Evolutionary conservation across 1,140 invertebrate species (phyloP).

Genomic region (Calephelis nemesis): DNA sequence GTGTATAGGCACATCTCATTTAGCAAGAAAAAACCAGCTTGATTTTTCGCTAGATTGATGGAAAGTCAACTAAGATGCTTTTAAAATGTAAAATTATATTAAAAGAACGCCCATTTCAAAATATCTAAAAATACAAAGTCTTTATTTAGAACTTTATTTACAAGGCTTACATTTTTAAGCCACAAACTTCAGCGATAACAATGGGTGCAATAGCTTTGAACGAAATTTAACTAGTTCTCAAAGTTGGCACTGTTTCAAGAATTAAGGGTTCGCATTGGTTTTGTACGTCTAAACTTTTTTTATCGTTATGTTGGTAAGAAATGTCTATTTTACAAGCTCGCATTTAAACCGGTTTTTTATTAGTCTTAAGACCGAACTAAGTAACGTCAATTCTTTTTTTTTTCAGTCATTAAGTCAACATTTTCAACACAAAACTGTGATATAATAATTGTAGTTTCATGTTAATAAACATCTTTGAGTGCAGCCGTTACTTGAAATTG

Average conservation of each 20-base stretch:
- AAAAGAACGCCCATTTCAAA: too few species aligned
- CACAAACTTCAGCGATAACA: conserved; percentile 31
- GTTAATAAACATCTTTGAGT: too few species aligned
- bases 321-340: neutral
- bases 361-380: neutral
- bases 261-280: conserved; percentile 30
- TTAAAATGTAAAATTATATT: too few species aligned
- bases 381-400: too few species aligned
- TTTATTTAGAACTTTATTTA: conserved; percentile 20
- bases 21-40: too few species aligned
- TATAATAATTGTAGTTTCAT: too few species aligned
- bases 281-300: conserved; percentile 22
- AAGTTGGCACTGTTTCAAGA: conserved; percentile 36
- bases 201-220: conserved; percentile 35
- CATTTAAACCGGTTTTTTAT: neutral
- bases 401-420: too few species aligned
- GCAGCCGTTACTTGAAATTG: too few species aligned
- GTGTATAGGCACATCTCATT: too few species aligned
- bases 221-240: conserved; percentile 36
- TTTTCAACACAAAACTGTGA: too few species aligned
- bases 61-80: too few species aligned
- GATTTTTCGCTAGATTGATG: too few species aligned
- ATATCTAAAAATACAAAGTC: neutral
- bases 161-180: conserved; percentile 25
- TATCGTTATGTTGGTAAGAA: conserved; percentile 9